Conservation (phyloP, 2,888 invertebrate species). For the Latheticus oryzae region DNA sequence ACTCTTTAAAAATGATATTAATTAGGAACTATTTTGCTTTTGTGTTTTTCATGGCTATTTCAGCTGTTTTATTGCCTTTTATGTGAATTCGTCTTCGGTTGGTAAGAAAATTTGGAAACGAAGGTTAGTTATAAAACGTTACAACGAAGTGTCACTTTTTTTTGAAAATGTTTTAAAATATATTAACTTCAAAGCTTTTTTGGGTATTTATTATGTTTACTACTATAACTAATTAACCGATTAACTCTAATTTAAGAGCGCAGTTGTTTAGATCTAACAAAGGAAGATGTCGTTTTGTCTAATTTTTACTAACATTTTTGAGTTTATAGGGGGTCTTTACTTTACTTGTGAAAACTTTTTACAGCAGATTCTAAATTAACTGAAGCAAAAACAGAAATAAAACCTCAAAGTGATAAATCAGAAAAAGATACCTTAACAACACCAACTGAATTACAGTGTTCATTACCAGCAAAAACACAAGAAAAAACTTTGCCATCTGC, state of each 20-base stretch:
- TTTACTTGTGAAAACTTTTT: conserved; percentile 3
- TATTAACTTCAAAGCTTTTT: too few relatives aligned
- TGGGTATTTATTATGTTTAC: too few relatives aligned
- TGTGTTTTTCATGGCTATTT: too few relatives aligned
- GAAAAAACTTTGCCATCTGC: conserved; percentile 53
- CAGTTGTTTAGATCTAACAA: too few relatives aligned
- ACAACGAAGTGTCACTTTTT: too few relatives aligned
- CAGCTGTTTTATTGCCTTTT: conserved; percentile 4
- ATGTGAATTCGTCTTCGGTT: not conserved
- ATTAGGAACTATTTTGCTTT: not conserved
- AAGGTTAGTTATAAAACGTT: too few relatives aligned
- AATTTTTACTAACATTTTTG: conserved; percentile 7
- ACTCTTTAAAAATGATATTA: conserved; percentile 1
- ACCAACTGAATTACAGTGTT: conserved; percentile 5
- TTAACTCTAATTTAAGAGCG: too few relatives aligned
- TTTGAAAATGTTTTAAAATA: too few relatives aligned
- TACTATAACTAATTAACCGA: too few relatives aligned
- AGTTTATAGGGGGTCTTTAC: not conserved
- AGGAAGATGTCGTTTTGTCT: too few relatives aligned
- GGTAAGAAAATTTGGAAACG: too few relatives aligned
- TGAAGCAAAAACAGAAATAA: conserved; percentile 4
- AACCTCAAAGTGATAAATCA: not conserved
- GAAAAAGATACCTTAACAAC: conserved; percentile 7
- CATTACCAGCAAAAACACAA: conserved; percentile 10
- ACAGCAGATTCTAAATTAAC: conserved; percentile 3